phyloP scores from a whole-genome alignment of 2,797 vertebrate genomes.

The Sparidentex hasta region DNA sequence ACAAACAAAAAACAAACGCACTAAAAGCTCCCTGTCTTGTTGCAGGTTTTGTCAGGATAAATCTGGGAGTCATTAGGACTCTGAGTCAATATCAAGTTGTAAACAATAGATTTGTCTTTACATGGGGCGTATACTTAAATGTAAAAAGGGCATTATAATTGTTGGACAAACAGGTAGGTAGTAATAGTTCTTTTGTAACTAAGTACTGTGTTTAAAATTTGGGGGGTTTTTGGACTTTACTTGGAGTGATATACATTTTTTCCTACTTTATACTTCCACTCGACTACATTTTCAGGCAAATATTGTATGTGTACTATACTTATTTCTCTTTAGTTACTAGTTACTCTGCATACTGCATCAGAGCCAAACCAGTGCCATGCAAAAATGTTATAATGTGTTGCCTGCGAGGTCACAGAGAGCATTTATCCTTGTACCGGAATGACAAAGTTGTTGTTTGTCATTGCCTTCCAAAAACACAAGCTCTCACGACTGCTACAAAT shows the following conservation, averaged over 20 bases:
- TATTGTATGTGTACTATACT: too few species aligned
- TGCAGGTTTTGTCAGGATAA: constrained; percentile 5
- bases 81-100: constrained; percentile 4
- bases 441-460: not conserved
- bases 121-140: not conserved
- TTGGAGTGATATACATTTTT: too few species aligned
- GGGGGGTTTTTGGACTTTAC: too few species aligned
- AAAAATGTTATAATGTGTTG: too few species aligned
- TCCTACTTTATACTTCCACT: too few species aligned
- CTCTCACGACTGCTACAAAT: not conserved
- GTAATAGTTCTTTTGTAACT: not conserved
- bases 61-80: too few species aligned
- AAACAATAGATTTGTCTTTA: not conserved
- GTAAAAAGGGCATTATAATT: not conserved
- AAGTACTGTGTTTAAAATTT: too few species aligned
- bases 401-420: too few species aligned
- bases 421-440: not conserved
- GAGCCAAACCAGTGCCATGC: too few species aligned
- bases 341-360: too few species aligned
- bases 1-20: constrained; percentile 38
- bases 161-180: not conserved
- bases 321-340: too few species aligned
- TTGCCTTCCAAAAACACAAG: not conserved
- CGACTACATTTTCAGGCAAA: too few species aligned
- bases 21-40: constrained; percentile 44